phyloP scores from a whole-genome alignment of 2,797 vertebrate species.

The Fringilla coelebs region DNA sequence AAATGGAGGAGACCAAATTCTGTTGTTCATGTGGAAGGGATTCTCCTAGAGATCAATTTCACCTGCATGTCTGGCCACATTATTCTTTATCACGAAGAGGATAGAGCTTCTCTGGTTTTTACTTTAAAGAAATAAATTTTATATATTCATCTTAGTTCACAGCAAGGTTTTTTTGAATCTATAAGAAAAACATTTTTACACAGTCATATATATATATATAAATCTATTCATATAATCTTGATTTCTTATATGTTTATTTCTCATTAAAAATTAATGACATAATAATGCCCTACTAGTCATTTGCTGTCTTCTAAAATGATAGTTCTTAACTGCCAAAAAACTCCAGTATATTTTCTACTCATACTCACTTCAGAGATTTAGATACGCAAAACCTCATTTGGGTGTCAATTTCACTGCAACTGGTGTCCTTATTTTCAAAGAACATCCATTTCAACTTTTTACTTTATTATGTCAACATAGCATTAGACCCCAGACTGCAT shows the following conservation, averaged over 20 bases:
- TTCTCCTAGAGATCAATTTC: background rate
- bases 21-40: background rate
- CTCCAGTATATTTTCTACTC: background rate
- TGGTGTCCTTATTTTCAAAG: background rate
- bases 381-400: background rate
- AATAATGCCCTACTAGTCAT: background rate
- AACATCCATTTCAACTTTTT: background rate
- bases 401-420: background rate
- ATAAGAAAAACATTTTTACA: background rate
- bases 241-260: background rate
- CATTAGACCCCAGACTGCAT: background rate
- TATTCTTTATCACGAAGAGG: background rate
- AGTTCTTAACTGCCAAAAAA: background rate
- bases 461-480: background rate
- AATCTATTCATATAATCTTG: background rate
- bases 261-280: background rate
- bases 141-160: background rate
- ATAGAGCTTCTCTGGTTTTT: background rate
- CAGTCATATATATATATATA: too few species aligned
- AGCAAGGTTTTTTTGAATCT: rapidly evolving
- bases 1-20: background rate
- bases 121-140: background rate
- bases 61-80: background rate
- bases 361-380: background rate
- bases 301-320: background rate